phyloP scores from a whole-genome alignment of 2,797 vertebrate species.

The Naso thynnoides region DNA sequence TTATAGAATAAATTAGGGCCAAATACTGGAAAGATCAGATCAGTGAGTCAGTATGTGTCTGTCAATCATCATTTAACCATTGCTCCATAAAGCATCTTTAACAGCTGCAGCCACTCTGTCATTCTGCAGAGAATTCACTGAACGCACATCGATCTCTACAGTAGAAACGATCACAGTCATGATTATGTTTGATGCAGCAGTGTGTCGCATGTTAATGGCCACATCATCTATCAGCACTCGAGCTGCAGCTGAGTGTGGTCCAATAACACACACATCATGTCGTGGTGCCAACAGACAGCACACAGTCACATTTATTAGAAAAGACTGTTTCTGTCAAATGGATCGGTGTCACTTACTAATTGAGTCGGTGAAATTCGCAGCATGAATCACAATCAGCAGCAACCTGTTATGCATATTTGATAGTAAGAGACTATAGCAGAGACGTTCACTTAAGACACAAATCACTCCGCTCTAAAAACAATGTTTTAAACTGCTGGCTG shows the following conservation, averaged over 20 bases:
- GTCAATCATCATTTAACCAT: background rate
- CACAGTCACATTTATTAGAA: background rate
- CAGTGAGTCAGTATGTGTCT: background rate
- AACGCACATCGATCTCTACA: slow-evolving; percentile 3
- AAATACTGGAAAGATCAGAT: background rate
- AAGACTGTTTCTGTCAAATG: background rate
- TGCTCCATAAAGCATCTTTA: background rate
- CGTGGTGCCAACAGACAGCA: background rate
- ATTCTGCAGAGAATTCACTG: background rate
- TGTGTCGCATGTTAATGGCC: background rate
- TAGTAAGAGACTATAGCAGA: background rate
- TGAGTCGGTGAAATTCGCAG: background rate
- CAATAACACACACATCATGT: background rate
- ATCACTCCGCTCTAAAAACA: background rate
- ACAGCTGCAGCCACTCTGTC: background rate
- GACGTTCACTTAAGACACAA: background rate
- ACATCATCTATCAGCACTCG: background rate
- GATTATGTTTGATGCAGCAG: background rate
- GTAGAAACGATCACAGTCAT: background rate
- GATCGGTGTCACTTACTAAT: background rate
- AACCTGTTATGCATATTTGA: background rate
- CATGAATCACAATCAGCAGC: background rate
- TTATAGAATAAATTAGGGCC: background rate
- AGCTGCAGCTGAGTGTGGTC: background rate
- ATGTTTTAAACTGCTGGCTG: background rate